Evolutionary conservation across 2,113 vertebrate species (phyloP), one percentile per base, ranked within the genome.

Genomic region (Tapirus terrestris): DNA sequence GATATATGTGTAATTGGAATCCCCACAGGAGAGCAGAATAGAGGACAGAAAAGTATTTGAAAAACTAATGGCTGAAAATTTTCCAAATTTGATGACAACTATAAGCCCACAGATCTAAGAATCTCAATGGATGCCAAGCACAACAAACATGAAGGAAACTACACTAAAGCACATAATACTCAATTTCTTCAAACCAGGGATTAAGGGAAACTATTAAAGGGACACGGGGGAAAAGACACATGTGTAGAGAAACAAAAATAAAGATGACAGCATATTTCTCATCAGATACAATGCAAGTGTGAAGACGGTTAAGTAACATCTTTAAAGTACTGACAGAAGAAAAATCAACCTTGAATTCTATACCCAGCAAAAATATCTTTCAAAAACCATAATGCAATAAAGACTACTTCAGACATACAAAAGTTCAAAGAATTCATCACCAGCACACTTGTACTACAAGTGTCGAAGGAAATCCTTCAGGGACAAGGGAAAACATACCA

Each of bases 141-240:
- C 27, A 29, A 61, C 17, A 65, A 80, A 85, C 65, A 67, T 58
- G 63, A 92, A 63, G 45, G 27, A 31, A 65, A 80, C 31, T 39
- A 6, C 13, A 45, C 31, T 23, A 29, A 58, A 72, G 33, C 21
- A 65, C 36, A 33, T 63, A 85, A 12, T 27, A 58, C 14, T 77
- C 45, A 94, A 48, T 33, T 43, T 56, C 31, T 17, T 90, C 63
- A 95, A 85, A 68, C 20, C 27, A 43, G 36, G 36, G 16, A 68
- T 36, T 77, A 82, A 75, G 51, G n/a, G 88, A 60, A 63, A 96
- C 63, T 80, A 60, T 65, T 79, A 60, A 97, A 79, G 51, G 29
- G 2, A 83, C 25, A 9, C 48, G 31, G 5, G 20, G 51, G 25
- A 36, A 75, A 77, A 56, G 31, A 20, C 6, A 23, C 9, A 56